Evolutionary conservation across 1,140 invertebrate genomes (phyloP), one percentile per base, ranked within the genome.

Genomic region (Aradophagus sp.): DNA sequence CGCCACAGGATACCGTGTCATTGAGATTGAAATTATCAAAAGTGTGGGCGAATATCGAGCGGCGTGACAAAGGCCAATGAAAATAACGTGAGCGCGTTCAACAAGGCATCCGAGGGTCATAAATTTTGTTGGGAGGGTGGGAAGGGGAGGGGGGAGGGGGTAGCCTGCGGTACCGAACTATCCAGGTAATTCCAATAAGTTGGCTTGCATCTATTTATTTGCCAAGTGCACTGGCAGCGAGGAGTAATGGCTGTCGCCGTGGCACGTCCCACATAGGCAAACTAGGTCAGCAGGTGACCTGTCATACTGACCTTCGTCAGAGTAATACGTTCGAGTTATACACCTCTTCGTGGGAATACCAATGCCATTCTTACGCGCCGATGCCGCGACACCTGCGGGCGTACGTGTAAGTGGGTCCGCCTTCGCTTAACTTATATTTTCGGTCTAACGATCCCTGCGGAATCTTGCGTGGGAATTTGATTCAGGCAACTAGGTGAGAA

Each of bases 221-320:
- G 38, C 45, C 48, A 39, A 61, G 59, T 71, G 48, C 55, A 67
- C 35, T 62, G 58, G 34, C 12, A 55, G 53, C 41, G 36, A 53
- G 20, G 58, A 68, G 68, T 68, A 71, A 75, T 71, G 55, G 52
- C 56, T 65, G 52, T 74, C 56, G 66, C 67, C 52, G 66, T 58
- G 34, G 61, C 45, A 59, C 63, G 73, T 71, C 48, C 73, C 53
- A 73, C 38, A 71, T 71, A 20, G 65, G 41, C 36, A 66, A 84
- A 81, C 52, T 84, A 71, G 83, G 82, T 84, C 83, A 84, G 74
- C 76, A 73, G 65, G 76, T 82, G 78, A 83, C 77, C 76, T 79
- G 65, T 76, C 77, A 72, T 62, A 55, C 68, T 71, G 74, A 68
- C 63, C 71, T 67, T 63, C 41, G 52, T 71, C 58, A 55, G 53